Percentiles rank a stretch among this genome's conserved stretches.
phyloP scores from a whole-genome alignment of 2,113 vertebrate species.

The Anarhynchus alexandrinus region DNA sequence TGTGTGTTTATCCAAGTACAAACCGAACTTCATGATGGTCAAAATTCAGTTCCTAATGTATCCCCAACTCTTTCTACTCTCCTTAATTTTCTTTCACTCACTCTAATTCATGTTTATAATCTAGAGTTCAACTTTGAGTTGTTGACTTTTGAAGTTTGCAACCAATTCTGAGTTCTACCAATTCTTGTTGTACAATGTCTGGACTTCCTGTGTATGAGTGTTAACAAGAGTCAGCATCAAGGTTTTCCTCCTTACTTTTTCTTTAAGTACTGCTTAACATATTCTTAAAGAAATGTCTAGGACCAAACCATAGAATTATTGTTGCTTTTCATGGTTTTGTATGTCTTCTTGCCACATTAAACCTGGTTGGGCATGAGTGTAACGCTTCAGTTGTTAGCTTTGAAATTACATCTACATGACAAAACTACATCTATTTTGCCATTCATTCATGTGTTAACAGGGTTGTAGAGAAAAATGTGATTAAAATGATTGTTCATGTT shows the following conservation, averaged over 20 bases:
- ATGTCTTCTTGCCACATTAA: background rate
- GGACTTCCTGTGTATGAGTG: background rate
- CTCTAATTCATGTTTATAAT: background rate
- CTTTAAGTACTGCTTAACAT: background rate
- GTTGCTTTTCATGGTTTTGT: background rate
- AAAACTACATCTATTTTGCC: background rate
- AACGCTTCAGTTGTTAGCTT: background rate
- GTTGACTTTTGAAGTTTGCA: background rate
- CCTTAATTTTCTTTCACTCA: background rate
- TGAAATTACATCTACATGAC: background rate
- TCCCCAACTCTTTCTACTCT: background rate
- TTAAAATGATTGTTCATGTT: background rate
- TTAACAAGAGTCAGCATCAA: background rate
- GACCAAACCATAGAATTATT: background rate
- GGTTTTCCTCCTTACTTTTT: background rate
- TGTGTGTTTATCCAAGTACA: background rate
- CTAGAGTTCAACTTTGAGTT: background rate
- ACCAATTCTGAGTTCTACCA: background rate
- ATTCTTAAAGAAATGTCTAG: background rate
- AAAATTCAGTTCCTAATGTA: background rate
- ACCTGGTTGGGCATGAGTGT: background rate
- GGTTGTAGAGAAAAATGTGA: background rate
- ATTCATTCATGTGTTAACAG: background rate
- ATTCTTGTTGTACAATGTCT: background rate
- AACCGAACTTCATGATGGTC: background rate